Conservation (phyloP, 2,797 vertebrate species). For the Lycodopsis pacificus region DNA sequence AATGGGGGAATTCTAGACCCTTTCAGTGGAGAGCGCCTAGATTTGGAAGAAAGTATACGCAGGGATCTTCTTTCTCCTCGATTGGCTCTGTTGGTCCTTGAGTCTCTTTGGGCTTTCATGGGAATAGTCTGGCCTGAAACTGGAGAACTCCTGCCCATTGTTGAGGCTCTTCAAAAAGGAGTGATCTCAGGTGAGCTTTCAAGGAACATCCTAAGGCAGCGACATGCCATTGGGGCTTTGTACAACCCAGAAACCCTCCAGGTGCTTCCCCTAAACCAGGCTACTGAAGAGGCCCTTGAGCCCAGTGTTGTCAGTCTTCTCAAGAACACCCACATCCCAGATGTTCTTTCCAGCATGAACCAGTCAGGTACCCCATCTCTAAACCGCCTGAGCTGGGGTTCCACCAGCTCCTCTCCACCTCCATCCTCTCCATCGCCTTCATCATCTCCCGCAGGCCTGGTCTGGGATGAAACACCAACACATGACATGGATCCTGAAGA, state of each 20-base stretch:
- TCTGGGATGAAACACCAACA: constrained; percentile 50
- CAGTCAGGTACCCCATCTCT: constrained; percentile 71
- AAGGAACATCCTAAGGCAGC: constrained; percentile 83
- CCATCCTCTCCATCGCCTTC: constrained; percentile 49
- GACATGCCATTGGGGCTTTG: constrained; percentile 85
- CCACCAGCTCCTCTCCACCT: constrained; percentile 65
- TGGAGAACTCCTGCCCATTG: constrained; percentile 87
- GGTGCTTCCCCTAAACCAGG: constrained; percentile 85
- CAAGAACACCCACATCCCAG: constrained; percentile 84
- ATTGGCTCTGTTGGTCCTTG: constrained; percentile 88
- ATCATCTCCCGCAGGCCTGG: constrained; percentile 48
- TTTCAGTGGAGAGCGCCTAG: constrained; percentile 85
- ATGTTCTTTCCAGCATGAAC: constrained; percentile 82
- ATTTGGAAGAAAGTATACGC: constrained; percentile 88
- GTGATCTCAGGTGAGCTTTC: constrained; percentile 87
- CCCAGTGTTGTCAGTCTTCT: constrained; percentile 78
- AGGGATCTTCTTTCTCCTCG: constrained; percentile 87
- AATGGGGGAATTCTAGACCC: constrained; percentile 91
- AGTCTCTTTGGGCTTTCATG: constrained; percentile 88
- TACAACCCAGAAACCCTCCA: constrained; percentile 88
- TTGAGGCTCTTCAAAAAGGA: constrained; percentile 90
- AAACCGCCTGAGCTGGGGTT: constrained; percentile 72
- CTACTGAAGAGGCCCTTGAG: constrained; percentile 73
- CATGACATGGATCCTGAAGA: constrained; percentile 63
- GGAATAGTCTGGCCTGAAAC: constrained; percentile 94